A percentile compares a stretch with the other conserved stretches of the same genome.
These are phyloP conservation scores for Choristoneura fumiferana DNA, from an alignment of 1,140 invertebrate species.

Conservation along the genomic window DNA sequence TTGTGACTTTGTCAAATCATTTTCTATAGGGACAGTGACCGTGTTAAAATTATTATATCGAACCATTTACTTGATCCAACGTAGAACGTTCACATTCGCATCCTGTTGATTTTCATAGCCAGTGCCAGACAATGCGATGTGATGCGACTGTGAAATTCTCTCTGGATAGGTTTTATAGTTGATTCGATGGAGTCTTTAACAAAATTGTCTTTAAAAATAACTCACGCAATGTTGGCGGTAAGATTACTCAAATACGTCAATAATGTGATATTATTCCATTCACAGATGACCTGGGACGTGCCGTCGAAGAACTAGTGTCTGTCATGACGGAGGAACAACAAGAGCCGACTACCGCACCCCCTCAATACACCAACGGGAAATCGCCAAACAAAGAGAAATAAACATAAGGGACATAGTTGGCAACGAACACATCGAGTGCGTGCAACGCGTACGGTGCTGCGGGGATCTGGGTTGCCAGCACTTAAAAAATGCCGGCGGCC, in stretches of 20 bases:
- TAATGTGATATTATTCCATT: conserved; percentile 34
- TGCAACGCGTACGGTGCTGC: conserved; percentile 41
- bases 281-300: conserved; percentile 89
- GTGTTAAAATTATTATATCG: no score
- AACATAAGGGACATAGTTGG: not conserved
- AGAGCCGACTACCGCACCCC: conserved; percentile 48
- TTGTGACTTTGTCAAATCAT: no score
- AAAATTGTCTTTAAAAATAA: no score
- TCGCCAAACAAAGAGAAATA: conserved; percentile 47
- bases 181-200: no score
- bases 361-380: conserved; percentile 70
- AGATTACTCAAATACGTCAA: not conserved
- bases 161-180: no score
- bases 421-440: conserved; percentile 21
- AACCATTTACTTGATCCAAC: no score
- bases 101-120: no score
- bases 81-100: no score
- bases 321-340: conserved; percentile 89
- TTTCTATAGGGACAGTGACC: no score
- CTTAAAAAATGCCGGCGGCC: conserved; percentile 5
- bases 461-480: not conserved
- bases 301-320: conserved; percentile 91
- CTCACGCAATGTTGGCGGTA: no score
- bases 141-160: no score
- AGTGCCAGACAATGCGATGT: no score